These are phyloP conservation scores for Paratilapia polleni DNA, from an alignment of 2,113 vertebrate genomes.

Conservation along the genomic window DNA sequence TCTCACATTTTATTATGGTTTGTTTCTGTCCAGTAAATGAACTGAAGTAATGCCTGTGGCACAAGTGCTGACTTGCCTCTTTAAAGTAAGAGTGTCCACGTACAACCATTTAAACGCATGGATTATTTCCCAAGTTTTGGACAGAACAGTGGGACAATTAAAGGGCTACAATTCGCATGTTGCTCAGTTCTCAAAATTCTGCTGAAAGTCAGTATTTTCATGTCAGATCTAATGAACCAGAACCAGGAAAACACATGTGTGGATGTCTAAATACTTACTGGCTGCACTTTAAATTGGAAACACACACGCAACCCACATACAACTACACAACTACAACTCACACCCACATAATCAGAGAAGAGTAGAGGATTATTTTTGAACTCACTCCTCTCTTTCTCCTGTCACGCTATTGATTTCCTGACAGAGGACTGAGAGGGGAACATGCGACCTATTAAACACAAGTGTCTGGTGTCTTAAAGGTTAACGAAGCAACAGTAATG, in stretches of 20 bases:
- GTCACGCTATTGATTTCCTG: constrained; percentile 69
- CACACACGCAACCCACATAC: background rate
- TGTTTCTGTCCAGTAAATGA: background rate
- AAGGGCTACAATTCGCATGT: background rate
- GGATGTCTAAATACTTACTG: background rate
- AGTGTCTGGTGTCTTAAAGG: constrained; percentile 62
- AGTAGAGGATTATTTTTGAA: constrained; percentile 41
- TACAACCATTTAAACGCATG: background rate
- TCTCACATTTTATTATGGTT: background rate
- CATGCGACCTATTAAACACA: constrained; percentile 61
- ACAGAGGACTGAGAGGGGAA: constrained; percentile 42
- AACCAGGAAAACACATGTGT: background rate
- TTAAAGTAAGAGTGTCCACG: background rate
- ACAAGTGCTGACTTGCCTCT: background rate
- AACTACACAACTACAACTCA: background rate
- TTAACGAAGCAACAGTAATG: constrained; percentile 70
- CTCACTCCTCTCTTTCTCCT: constrained; percentile 35
- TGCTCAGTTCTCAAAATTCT: background rate
- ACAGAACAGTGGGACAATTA: background rate
- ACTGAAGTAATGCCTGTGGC: background rate
- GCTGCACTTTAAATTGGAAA: background rate
- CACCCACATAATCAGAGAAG: constrained; percentile 19
- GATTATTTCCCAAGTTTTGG: background rate
- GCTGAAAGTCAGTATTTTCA: background rate
- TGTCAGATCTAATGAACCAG: background rate